phyloP scores from a whole-genome alignment of 2,113 vertebrate species.

The Serinus canaria region DNA sequence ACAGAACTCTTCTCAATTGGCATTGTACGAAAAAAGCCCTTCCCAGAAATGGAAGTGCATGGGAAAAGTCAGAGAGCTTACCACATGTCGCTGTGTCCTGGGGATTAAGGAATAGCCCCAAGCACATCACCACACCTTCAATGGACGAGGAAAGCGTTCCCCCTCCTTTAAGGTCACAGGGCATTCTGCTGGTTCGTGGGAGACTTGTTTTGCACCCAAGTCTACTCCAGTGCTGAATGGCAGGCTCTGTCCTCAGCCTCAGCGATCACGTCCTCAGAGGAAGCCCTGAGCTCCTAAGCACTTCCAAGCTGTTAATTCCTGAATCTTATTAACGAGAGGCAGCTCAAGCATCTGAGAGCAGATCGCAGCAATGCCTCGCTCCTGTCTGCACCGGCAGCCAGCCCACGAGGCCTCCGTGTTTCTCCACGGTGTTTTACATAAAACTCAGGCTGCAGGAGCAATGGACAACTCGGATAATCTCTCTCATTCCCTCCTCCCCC shows the following conservation, averaged over 20 bases:
- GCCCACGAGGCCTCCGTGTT: neutral
- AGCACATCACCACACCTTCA: neutral
- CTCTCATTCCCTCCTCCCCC: neutral
- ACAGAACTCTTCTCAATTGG: neutral
- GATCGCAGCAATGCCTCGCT: neutral
- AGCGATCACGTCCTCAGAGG: neutral
- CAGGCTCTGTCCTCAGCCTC: neutral
- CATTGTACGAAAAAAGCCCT: neutral
- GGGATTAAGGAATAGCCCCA: neutral
- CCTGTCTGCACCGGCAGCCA: neutral
- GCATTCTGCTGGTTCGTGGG: neutral
- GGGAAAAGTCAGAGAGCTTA: neutral
- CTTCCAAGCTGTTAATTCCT: conserved; percentile 38
- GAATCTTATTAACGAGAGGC: conserved; percentile 27
- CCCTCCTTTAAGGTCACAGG: neutral
- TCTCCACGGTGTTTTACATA: neutral
- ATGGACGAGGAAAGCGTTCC: neutral
- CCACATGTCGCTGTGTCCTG: neutral
- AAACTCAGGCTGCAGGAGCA: neutral
- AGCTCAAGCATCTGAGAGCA: neutral
- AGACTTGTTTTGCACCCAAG: neutral
- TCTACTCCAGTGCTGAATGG: neutral
- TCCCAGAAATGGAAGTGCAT: neutral
- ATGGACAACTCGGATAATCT: neutral
- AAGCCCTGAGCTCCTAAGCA: conserved; percentile 9